Base-by-base conservation (phyloP, 2,113 vertebrate species). In the Leptodactylus fuscus region DNA sequence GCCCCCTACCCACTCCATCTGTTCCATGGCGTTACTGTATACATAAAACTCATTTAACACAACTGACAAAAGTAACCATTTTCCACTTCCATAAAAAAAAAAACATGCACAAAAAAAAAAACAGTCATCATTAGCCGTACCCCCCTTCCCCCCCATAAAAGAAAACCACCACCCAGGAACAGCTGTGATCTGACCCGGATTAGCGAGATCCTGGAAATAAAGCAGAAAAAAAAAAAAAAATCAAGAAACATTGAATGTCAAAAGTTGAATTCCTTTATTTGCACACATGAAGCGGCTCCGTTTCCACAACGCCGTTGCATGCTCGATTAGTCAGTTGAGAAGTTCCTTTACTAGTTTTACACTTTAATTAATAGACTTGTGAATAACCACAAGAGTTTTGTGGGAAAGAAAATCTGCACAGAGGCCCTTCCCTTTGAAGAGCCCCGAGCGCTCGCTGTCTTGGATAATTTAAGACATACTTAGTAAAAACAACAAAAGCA, bases 291-390 rank as follows among this genome's bases (percentile, higher is more conserved):
- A 89, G 71, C 79, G 73, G 34, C 74, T 90, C 38, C 36, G 79
- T 79, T 85, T 80, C 65, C 83, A 86, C 91, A 93, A 44, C 55
- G 89, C 90, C 91, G 89, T 90, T 85, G 41, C 88, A 87, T 70
- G 67, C 87, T 87, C 90, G 91, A 89, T 88, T 88, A 79, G 81
- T 88, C 88, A 89, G 90, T 88, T 83, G 88, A 91, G 88, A 81
- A 86, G 88, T 90, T 88, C 88, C 88, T 73, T 90, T 89, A 90
- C 88, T 90, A 81, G 48, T 91, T 93, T 91, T 92, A 86, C 88
- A 88, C 93, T 91, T 90, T 94, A 94, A 95, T 92, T 93, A 94
- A 93, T 92, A 92, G 92, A 92, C 90, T 92, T 92, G 91, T 91
- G 91, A 94, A 91, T 90, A 91, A 92, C 90, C 93, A 89, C 92